Percentiles rank a stretch among this genome's conserved stretches.
phyloP scores from a whole-genome alignment of 2,113 vertebrate species.

The Corythornis madagascariensis region DNA sequence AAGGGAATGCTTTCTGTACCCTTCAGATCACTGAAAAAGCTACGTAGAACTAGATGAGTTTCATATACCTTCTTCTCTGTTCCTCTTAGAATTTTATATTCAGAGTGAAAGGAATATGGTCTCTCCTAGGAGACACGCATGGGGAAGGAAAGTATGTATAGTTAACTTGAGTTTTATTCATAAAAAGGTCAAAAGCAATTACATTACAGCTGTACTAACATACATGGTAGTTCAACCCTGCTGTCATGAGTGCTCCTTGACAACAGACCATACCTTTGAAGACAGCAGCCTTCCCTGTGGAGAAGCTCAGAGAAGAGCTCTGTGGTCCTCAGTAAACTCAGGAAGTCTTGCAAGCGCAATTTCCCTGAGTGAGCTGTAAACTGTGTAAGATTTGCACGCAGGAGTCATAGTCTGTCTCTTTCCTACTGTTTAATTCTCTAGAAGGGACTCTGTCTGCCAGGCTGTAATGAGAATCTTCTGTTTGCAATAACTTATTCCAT shows the following conservation, averaged over 20 bases:
- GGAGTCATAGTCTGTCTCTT: background rate
- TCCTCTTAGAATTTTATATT: background rate
- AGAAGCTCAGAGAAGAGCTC: background rate
- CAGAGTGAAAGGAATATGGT: accelerated
- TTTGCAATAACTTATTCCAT: background rate
- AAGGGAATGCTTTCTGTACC: background rate
- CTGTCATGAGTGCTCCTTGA: background rate
- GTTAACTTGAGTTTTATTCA: background rate
- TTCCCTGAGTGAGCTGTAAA: background rate
- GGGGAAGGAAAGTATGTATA: background rate
- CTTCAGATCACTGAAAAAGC: background rate
- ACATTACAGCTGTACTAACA: background rate
- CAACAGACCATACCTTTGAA: background rate
- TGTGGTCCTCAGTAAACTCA: background rate
- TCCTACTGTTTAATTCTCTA: background rate
- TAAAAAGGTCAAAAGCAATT: background rate
- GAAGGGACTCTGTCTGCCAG: background rate
- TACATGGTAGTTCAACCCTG: background rate
- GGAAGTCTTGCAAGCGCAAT: background rate
- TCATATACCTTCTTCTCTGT: background rate
- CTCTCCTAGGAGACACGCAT: background rate
- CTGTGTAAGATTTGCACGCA: background rate
- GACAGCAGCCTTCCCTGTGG: background rate
- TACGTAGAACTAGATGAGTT: background rate
- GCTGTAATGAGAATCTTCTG: background rate